Conservation (phyloP, 1,140 invertebrate species). For the Anastrepha ludens region DNA sequence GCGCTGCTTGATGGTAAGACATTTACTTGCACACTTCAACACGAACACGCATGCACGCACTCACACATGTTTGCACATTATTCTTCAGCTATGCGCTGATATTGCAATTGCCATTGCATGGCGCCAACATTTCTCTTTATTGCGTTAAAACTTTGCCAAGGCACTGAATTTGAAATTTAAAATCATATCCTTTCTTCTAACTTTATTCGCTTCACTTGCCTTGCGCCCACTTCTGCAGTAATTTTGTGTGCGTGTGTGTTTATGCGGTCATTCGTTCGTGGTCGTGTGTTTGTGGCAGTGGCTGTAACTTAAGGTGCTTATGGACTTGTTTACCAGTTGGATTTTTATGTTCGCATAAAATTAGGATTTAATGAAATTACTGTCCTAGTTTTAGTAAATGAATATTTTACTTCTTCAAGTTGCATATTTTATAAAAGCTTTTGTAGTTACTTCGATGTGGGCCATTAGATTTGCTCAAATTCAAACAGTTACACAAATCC, state of each 20-base stretch:
- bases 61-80: neutral
- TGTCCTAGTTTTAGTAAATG: conserved; percentile 12
- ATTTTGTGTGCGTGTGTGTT: neutral
- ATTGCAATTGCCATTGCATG: conserved; percentile 8
- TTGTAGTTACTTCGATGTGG: neutral
- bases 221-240: neutral
- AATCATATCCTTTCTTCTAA: conserved; percentile 6
- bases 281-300: neutral
- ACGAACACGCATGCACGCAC: neutral
- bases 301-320: conserved; percentile 49
- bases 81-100: neutral
- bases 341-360: conserved; percentile 41
- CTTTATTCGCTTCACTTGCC: conserved; percentile 7
- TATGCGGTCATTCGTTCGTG: neutral
- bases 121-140: conserved; percentile 43
- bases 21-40: neutral
- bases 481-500: no score
- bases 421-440: neutral
- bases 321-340: conserved; percentile 37
- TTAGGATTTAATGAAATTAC: conserved; percentile 43
- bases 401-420: no score
- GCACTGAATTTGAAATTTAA: conserved; percentile 39
- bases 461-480: no score
- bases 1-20: conserved; percentile 10
- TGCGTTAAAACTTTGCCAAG: conserved; percentile 31